Base-by-base conservation (phyloP, 2,797 vertebrate species). In the Synanceia verrucosa region DNA sequence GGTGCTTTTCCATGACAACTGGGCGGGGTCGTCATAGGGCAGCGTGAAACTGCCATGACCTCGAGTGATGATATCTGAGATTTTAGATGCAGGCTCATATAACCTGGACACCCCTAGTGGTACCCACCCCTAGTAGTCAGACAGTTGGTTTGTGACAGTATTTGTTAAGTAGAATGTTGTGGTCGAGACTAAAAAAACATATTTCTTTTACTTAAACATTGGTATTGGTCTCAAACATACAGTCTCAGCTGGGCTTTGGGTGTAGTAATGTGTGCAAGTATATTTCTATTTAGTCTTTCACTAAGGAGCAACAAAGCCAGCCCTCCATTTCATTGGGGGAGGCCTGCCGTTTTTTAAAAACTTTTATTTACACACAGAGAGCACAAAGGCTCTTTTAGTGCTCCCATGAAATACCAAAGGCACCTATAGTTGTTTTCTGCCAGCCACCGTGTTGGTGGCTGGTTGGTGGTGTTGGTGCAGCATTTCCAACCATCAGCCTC, bases 381-480 rank as follows among this genome's bases (percentile, higher is more conserved):
- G 36, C 63, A 79, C 52, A 81, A 70, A 78, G 44, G 26, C 56
- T 67, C 37, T 69, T 70, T 73, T 67, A 66, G 28, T 36, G 37
- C 46, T 78, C 75, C 73, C 53, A 53, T 34, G 59, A 68, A 76
- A 71, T 14, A 28, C 55, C 51, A 8, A 70, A 76, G 16, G 29
- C 63, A 53, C 9, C 44, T n/a, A 11, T 5, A n/a, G 18, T 55
- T 26, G 19, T 70, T 65, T 48, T 36, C 44, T 48, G 24, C 19
- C 28, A 59, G 3, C 34, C 9, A n/a, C 34, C 13, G 39, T 58
- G 39, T 13, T 31, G 26, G 36, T 59, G 36, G n/a, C 1, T 59
- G 26, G 44, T n/a, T n/a, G n/a, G n/a, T n/a, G n/a, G n/a, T n/a
- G 62, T 31, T 33, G 3, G 36, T 78, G 46, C 64, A 59, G 37